These are phyloP conservation scores for Sipunculus nudus DNA, from an alignment of 2,888 invertebrate species.

Conservation along the genomic window DNA sequence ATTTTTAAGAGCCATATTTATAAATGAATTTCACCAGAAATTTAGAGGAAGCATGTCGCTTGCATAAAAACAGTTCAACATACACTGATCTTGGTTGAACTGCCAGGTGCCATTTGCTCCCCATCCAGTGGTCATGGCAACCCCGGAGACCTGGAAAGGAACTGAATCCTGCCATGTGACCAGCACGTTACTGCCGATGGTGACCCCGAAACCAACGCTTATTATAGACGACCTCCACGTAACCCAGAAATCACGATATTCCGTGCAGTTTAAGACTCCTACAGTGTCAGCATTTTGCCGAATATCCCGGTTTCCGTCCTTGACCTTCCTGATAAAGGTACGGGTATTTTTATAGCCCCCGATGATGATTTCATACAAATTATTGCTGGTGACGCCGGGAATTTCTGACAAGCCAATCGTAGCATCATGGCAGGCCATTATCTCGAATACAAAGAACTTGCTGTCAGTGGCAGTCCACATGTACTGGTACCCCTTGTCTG, in stretches of 20 bases:
- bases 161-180: neutral
- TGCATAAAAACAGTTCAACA: too few relatives aligned
- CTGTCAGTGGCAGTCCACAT: slow-evolving; percentile 6
- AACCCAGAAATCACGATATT: too few relatives aligned
- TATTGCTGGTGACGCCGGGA: neutral
- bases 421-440: slow-evolving; percentile 3
- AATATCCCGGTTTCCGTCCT: too few relatives aligned
- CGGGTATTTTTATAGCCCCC: slow-evolving; percentile 7
- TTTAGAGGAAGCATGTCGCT: too few relatives aligned
- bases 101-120: slow-evolving; percentile 2
- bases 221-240: too few relatives aligned
- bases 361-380: slow-evolving; percentile 2
- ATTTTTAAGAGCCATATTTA: too few relatives aligned
- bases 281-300: too few relatives aligned
- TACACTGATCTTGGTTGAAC: slow-evolving; percentile 2
- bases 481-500: too few relatives aligned
- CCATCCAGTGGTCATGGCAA: neutral
- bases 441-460: neutral
- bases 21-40: too few relatives aligned
- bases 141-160: neutral
- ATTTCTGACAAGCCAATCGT: slow-evolving; percentile 1
- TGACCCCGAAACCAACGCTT: too few relatives aligned
- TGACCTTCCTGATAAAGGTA: neutral
- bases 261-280: too few relatives aligned
- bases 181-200: too few relatives aligned